These are phyloP conservation scores for Drosophila tani DNA, from an alignment of 1,140 invertebrate genomes.

Conservation along the genomic window DNA sequence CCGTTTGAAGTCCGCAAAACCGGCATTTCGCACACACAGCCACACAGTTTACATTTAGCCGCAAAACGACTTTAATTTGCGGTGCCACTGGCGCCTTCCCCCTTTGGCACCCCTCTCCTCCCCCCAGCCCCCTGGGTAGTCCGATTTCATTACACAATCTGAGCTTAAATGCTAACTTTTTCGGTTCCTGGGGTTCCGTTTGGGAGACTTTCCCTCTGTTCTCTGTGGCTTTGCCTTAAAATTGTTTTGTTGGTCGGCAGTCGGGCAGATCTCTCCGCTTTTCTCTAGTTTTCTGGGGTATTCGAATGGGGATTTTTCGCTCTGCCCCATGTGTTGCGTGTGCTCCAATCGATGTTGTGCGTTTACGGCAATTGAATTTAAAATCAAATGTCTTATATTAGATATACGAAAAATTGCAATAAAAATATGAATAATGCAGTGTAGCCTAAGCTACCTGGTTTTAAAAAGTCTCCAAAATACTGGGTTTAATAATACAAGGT, in stretches of 20 bases:
- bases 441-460: background rate
- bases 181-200: constrained; percentile 48
- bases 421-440: background rate
- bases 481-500: too few relatives aligned
- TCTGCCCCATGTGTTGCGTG: constrained; percentile 68
- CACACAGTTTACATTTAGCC: constrained; percentile 59
- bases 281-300: constrained; percentile 32
- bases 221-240: constrained; percentile 68
- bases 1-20: constrained; percentile 65
- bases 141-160: constrained; percentile 80
- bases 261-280: constrained; percentile 37
- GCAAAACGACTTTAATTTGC: constrained; percentile 81
- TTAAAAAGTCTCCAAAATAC: too few relatives aligned
- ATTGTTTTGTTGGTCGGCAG: constrained; percentile 64
- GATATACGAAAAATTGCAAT: constrained; percentile 2
- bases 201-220: constrained; percentile 57
- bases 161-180: constrained; percentile 58
- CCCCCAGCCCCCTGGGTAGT: constrained; percentile 31
- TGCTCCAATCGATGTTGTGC: constrained; percentile 43
- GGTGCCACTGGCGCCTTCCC: constrained; percentile 47
- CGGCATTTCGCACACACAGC: constrained; percentile 28
- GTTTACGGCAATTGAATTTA: constrained; percentile 56
- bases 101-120: background rate
- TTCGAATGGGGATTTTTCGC: constrained; percentile 42
- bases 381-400: constrained; percentile 52